Conservation (phyloP, 2,797 vertebrate genomes). For the Valencia hispanica region DNA sequence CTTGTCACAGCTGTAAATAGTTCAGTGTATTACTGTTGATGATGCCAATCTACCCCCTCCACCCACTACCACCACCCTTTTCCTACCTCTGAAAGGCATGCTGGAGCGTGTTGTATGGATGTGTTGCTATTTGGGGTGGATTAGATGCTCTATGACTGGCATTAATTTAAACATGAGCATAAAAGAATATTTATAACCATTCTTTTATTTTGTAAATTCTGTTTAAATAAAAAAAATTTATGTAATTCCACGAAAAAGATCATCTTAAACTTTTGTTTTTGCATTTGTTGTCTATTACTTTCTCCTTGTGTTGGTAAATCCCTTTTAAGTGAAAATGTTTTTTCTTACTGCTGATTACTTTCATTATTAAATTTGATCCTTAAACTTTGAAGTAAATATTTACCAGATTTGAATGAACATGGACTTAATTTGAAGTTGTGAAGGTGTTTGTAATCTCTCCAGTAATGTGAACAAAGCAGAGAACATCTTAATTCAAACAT, state of each 20-base stretch:
- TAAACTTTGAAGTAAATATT: conserved; percentile 19
- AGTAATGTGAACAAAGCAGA: conserved; percentile 22
- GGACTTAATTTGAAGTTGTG: conserved; percentile 17
- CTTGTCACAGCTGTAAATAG: conserved; percentile 77
- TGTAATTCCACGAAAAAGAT: conserved; percentile 28
- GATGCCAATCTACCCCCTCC: conserved; percentile 40
- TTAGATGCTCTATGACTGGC: conserved; percentile 14
- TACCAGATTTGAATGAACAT: conserved; percentile 24
- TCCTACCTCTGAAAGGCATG: conserved; percentile 57
- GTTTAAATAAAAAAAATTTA: conserved; percentile 10
- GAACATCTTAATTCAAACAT: conserved; percentile 11
- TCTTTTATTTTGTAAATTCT: conserved; percentile 41
- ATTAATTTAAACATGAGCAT: conserved; percentile 16
- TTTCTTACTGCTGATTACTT: conserved; percentile 35
- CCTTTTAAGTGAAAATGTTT: conserved; percentile 51
- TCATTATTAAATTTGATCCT: conserved; percentile 31
- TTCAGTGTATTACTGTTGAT: conserved; percentile 58
- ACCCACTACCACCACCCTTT: not conserved
- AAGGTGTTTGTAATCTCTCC: not conserved
- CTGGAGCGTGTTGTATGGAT: conserved; percentile 46
- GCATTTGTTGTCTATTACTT: conserved; percentile 14
- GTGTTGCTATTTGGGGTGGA: conserved; percentile 46
- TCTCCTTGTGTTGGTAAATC: conserved; percentile 30
- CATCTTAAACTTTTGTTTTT: conserved; percentile 12
- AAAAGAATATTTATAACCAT: conserved; percentile 40